phyloP scores from a whole-genome alignment of 2,113 vertebrate species.

The Tonatia bakeri region DNA sequence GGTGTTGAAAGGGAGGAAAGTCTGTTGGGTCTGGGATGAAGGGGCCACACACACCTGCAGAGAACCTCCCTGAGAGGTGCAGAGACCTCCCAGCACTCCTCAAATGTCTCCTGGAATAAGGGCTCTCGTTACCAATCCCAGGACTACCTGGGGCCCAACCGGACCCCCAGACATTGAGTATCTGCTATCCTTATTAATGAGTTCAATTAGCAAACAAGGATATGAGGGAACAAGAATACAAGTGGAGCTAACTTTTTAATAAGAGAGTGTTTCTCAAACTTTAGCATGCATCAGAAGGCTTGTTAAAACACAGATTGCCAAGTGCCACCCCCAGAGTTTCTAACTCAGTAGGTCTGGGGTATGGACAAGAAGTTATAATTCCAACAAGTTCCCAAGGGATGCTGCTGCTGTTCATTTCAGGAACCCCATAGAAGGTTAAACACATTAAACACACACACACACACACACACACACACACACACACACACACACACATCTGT shows the following conservation, averaged over 20 bases:
- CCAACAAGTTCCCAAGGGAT: not conserved
- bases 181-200: not conserved
- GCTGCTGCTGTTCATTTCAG: not conserved
- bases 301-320: not conserved
- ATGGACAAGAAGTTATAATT: not conserved
- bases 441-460: too few species aligned
- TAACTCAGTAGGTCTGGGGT: not conserved
- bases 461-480: too few species aligned
- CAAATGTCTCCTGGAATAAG: not conserved
- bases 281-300: too few species aligned
- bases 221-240: not conserved
- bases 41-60: not conserved
- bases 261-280: not conserved
- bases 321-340: not conserved
- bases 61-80: rapidly evolving
- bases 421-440: not conserved
- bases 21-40: not conserved
- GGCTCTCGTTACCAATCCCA: not conserved
- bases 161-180: not conserved
- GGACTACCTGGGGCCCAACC: not conserved
- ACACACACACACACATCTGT: too few species aligned
- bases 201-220: not conserved
- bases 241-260: not conserved
- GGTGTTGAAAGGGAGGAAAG: not conserved
- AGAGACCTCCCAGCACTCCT: not conserved